Evolutionary conservation across 2,888 invertebrate species (phyloP).

Genomic region (Hedychridium roseum): DNA sequence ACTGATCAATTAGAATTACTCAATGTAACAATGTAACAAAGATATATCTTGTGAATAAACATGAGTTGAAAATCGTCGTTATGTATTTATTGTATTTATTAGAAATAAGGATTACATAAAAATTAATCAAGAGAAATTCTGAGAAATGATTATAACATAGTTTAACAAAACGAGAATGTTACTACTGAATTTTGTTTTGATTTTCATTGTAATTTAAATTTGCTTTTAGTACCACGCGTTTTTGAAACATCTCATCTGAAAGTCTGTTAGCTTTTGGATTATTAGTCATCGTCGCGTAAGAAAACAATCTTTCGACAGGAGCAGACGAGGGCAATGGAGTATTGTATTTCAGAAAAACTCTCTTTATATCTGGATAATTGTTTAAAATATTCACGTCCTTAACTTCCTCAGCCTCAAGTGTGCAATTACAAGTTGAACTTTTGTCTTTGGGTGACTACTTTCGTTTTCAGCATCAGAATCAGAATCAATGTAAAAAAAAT

Average conservation of each 20-base stretch:
- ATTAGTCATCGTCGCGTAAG: background rate
- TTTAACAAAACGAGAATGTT: too few relatives aligned
- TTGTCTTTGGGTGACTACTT: too few relatives aligned
- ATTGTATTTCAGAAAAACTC: background rate
- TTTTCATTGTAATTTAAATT: too few relatives aligned
- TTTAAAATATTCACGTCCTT: background rate
- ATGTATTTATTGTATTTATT: too few relatives aligned
- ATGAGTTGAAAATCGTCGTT: too few relatives aligned
- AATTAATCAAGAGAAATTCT: too few relatives aligned
- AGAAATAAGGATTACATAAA: too few relatives aligned
- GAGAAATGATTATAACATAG: too few relatives aligned
- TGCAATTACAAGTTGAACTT: background rate
- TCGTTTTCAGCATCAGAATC: background rate
- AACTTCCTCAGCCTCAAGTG: background rate
- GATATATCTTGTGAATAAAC: too few relatives aligned
- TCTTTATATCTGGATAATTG: background rate
- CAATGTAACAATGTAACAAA: too few relatives aligned
- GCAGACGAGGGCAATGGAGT: constrained; percentile 1
- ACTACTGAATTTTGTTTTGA: too few relatives aligned
- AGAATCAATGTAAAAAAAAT: background rate
- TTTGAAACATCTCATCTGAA: constrained; percentile 4
- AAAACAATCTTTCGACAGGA: constrained; percentile 4
- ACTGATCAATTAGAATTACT: too few relatives aligned
- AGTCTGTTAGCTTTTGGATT: constrained; percentile 8
- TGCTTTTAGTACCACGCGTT: constrained; percentile 4